Conservation (phyloP, 2,113 vertebrate species). For the Cyanoramphus novaezelandiae region DNA sequence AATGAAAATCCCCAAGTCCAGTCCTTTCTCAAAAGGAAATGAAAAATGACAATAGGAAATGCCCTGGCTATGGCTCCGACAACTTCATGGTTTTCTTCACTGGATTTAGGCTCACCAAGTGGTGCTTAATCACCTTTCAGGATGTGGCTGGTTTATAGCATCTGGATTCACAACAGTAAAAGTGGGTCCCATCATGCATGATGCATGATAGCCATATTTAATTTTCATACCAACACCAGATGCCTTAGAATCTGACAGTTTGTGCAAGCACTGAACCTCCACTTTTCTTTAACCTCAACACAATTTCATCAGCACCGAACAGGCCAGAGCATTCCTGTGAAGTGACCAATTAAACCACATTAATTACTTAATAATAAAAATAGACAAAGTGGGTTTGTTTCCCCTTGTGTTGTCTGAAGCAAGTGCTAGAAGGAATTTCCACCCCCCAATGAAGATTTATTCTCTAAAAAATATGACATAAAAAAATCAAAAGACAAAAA, state of each 20-base stretch:
- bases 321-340: constrained; percentile 33
- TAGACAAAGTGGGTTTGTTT: background rate
- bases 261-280: background rate
- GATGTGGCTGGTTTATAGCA: constrained; percentile 39
- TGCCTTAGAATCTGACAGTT: constrained; percentile 50
- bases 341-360: constrained; percentile 60
- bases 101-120: constrained; percentile 1
- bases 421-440: constrained; percentile 29
- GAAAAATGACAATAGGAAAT: background rate
- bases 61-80: background rate
- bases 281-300: constrained; percentile 50
- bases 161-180: constrained; percentile 33
- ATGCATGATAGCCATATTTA: constrained; percentile 22
- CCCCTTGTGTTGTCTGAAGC: background rate
- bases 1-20: background rate
- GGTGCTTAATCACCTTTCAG: constrained; percentile 41
- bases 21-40: background rate
- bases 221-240: constrained; percentile 28
- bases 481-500: constrained; percentile 23
- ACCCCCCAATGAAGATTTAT: background rate
- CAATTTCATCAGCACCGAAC: constrained; percentile 52
- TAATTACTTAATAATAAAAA: constrained; percentile 57
- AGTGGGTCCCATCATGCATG: background rate
- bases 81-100: background rate
- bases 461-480: constrained; percentile 30